Evolutionary conservation across 2,888 invertebrate genomes (phyloP).

Genomic region (Syrphus vitripennis): DNA sequence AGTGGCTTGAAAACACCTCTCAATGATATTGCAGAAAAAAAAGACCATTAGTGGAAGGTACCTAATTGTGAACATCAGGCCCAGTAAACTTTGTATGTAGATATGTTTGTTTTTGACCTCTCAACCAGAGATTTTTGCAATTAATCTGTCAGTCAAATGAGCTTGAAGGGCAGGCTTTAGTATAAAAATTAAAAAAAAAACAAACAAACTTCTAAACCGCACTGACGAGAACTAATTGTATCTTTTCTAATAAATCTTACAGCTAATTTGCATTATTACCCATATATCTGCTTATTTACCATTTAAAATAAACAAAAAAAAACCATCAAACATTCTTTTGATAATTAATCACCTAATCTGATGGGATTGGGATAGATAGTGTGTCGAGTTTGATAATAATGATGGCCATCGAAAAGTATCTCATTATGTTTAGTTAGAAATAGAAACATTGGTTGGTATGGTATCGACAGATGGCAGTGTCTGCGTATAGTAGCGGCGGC

Average conservation of each 20-base stretch:
- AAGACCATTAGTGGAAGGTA: slow-evolving; percentile 35
- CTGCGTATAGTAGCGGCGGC: too few species aligned
- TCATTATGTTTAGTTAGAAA: slow-evolving; percentile 14
- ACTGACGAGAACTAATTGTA: slow-evolving; percentile 54
- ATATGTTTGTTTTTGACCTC: slow-evolving; percentile 44
- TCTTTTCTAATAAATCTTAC: slow-evolving; percentile 50
- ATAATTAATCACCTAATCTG: slow-evolving; percentile 65
- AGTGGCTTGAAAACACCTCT: neutral
- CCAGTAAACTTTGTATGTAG: too few species aligned
- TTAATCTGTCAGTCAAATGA: slow-evolving; percentile 64
- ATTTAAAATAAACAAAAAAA: slow-evolving; percentile 1
- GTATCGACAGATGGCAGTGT: too few species aligned
- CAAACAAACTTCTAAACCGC: slow-evolving; percentile 14
- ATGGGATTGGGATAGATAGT: slow-evolving; percentile 25
- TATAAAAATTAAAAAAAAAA: neutral
- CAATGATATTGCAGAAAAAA: slow-evolving; percentile 28
- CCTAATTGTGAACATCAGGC: slow-evolving; percentile 1
- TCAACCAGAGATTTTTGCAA: slow-evolving; percentile 27
- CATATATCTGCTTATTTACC: neutral
- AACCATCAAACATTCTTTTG: slow-evolving; percentile 22
- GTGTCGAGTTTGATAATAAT: slow-evolving; percentile 53
- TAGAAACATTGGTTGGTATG: neutral
- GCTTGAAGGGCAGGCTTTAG: slow-evolving; percentile 45
- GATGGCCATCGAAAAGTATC: slow-evolving; percentile 53
- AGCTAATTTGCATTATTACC: slow-evolving; percentile 53